These are phyloP conservation scores for Agrotis segetum DNA, from an alignment of 2,888 invertebrate genomes.

Conservation along the genomic window DNA sequence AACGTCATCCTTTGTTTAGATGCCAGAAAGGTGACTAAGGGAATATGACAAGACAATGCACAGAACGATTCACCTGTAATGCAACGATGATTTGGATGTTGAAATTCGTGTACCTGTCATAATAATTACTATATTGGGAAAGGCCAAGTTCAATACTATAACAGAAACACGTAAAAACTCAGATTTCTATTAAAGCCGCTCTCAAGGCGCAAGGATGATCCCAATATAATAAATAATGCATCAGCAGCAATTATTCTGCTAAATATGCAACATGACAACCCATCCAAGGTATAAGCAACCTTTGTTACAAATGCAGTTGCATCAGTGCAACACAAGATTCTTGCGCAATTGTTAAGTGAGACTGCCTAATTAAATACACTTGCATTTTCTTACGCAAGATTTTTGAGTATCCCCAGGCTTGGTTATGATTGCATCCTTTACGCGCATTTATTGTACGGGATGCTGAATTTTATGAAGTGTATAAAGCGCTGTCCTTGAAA, in stretches of 20 bases:
- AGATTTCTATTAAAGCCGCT: neutral
- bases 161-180: neutral
- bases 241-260: slow-evolving; percentile 28
- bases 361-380: slow-evolving; percentile 40
- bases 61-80: neutral
- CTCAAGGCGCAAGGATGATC: neutral
- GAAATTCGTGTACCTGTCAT: neutral
- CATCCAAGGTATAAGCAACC: slow-evolving; percentile 50
- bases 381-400: slow-evolving; percentile 25
- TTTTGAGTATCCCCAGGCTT: neutral
- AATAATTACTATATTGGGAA: neutral
- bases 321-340: slow-evolving; percentile 58
- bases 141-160: neutral
- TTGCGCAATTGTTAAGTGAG: slow-evolving; percentile 56
- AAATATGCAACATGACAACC: slow-evolving; percentile 45
- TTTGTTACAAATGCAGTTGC: slow-evolving; percentile 58
- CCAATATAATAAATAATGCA: slow-evolving; percentile 25
- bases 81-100: neutral
- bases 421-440: neutral
- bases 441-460: slow-evolving; percentile 1
- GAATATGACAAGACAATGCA: slow-evolving; percentile 25
- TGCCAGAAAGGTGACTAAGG: slow-evolving; percentile 18
- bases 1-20: slow-evolving; percentile 26
- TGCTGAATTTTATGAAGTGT: slow-evolving; percentile 23
- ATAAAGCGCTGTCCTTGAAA: slow-evolving; percentile 26